phyloP scores from a whole-genome alignment of 2,888 invertebrate genomes.

The Xanthia togata region DNA sequence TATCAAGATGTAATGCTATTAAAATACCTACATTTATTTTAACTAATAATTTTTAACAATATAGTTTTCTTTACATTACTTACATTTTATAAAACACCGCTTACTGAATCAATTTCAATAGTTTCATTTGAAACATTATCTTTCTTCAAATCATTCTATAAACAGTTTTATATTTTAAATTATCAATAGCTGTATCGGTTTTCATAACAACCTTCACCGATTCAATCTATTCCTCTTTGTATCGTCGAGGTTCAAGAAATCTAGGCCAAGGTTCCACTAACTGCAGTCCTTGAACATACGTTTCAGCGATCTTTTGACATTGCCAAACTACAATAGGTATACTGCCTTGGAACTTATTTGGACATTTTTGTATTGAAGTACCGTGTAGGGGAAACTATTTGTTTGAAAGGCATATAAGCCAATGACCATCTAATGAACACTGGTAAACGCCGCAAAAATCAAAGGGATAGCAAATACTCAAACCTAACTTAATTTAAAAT shows the following conservation, averaged over 20 bases:
- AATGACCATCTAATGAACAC: background rate
- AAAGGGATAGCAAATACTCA: background rate
- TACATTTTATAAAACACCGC: background rate
- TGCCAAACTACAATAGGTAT: background rate
- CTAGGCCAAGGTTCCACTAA: constrained; percentile 37
- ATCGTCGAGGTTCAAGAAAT: constrained; percentile 9
- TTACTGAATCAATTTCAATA: background rate
- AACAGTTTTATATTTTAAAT: constrained; percentile 6
- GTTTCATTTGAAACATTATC: background rate
- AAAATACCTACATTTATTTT: background rate
- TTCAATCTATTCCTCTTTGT: constrained; percentile 27
- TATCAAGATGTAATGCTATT: too few species aligned
- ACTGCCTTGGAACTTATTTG: background rate
- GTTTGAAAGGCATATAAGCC: background rate
- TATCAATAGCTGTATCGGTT: background rate
- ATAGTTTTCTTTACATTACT: background rate
- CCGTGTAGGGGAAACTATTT: background rate
- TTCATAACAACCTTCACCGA: constrained; percentile 11
- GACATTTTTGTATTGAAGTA: background rate
- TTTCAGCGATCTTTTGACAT: constrained; percentile 18
- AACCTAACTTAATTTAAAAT: background rate
- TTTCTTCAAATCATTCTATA: background rate
- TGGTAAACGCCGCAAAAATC: background rate
- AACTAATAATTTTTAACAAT: background rate
- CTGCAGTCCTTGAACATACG: constrained; percentile 24